Evolutionary conservation across 2,113 vertebrate genomes (phyloP).

Genomic region (Engystomops pustulosus): DNA sequence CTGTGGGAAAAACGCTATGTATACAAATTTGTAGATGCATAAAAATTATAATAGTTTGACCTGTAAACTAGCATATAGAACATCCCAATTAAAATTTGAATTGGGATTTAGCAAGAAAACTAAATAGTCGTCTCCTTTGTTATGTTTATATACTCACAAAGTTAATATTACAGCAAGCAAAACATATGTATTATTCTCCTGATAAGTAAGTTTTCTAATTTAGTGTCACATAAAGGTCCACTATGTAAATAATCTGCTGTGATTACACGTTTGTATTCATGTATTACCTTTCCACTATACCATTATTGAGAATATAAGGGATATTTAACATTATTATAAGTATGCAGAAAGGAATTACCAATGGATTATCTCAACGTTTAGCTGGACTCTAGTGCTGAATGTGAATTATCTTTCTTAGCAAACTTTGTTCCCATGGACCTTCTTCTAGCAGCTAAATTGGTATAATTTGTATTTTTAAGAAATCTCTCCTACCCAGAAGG

Average conservation of each 20-base stretch:
- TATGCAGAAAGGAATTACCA: constrained; percentile 16
- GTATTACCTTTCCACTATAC: not conserved
- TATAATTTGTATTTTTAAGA: constrained; percentile 49
- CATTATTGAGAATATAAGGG: not conserved
- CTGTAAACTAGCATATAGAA: too few species aligned
- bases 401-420: constrained; percentile 20
- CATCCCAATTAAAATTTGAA: too few species aligned
- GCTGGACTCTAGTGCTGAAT: constrained; percentile 15
- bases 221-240: not conserved
- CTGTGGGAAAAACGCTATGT: too few species aligned
- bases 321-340: constrained; percentile 5
- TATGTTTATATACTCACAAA: too few species aligned
- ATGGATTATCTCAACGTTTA: constrained; percentile 35
- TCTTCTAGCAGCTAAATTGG: constrained; percentile 18
- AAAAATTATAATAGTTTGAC: too few species aligned
- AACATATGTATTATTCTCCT: too few species aligned
- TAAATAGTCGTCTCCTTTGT: too few species aligned
- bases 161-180: too few species aligned
- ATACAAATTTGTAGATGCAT: too few species aligned
- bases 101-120: too few species aligned
- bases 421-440: constrained; percentile 34
- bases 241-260: not conserved
- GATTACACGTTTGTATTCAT: too few species aligned
- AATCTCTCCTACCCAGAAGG: constrained; percentile 36
- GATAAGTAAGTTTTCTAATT: not conserved